These are phyloP conservation scores for Arvicanthis niloticus DNA, from an alignment of 2,113 vertebrate species.

Conservation along the genomic window DNA sequence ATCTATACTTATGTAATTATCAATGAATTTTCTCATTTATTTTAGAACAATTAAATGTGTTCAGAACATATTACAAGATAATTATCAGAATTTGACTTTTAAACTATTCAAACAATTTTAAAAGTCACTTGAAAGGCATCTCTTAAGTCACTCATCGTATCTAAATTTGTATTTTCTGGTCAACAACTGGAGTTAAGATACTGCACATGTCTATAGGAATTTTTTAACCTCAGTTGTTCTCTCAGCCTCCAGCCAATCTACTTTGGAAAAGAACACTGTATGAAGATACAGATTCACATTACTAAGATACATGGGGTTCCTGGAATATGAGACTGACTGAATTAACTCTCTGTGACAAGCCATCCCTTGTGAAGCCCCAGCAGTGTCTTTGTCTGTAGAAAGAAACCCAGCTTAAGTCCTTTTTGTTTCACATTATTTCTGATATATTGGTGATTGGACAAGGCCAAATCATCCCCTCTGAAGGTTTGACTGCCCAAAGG, in stretches of 20 bases:
- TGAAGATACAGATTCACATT: constrained; percentile 84
- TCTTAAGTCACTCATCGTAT: background rate
- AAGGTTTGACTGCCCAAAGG: constrained; percentile 84
- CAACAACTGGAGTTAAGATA: constrained; percentile 24
- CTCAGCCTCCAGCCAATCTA: background rate
- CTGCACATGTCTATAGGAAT: constrained; percentile 55
- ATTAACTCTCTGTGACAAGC: constrained; percentile 84
- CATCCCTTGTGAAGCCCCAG: constrained; percentile 79
- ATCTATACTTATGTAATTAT: background rate
- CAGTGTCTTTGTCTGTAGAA: constrained; percentile 82
- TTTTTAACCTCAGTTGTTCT: constrained; percentile 63
- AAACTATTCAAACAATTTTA: background rate
- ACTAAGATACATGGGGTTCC: constrained; percentile 76
- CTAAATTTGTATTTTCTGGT: constrained; percentile 65
- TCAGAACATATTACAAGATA: constrained; percentile 16
- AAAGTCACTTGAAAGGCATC: background rate
- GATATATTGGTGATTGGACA: constrained; percentile 77
- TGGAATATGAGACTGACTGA: constrained; percentile 82
- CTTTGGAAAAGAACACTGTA: constrained; percentile 59
- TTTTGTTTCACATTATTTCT: constrained; percentile 79
- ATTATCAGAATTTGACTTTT: background rate
- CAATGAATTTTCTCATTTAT: background rate
- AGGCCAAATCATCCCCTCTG: constrained; percentile 80
- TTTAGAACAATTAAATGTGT: background rate
- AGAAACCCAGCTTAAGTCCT: constrained; percentile 74